Evolutionary conservation across 2,797 vertebrate genomes (phyloP), one percentile per base, ranked within the genome.

Genomic region (Pampus argenteus): DNA sequence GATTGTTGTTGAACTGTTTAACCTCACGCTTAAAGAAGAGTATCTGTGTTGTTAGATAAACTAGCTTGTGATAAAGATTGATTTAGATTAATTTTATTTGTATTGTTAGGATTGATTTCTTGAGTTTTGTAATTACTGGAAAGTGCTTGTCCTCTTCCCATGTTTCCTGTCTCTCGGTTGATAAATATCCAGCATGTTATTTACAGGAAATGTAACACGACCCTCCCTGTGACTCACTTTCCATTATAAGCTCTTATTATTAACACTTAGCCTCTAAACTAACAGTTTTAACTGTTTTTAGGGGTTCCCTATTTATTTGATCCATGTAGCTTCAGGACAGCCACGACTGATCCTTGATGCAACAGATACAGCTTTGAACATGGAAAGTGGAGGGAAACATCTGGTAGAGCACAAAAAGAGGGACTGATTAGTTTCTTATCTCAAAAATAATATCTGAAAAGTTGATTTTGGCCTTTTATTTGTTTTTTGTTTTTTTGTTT

Each of bases 101-200:
- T 55, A 11, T 36, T 54, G 10, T 13, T 36, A 11, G 13, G 11
- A 13, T 36, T 34, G 31, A 38, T 57, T 3, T 51, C 29, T 20
- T 66, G 17, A 15, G 14, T 75, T 13, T 59, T 45, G 11, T 14
- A 20, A 61, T 18, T 15, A 20, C 3, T 34, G n/a, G 9, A 42
- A 14, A 18, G 3, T 52, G 17, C 50, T 73, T 56, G 42, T 66
- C 50, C 26, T 64, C 71, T 70, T 56, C 64, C 60, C 18, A 20
- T 31, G 68, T 76, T 67, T 79, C 72, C 82, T 70, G 55, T 80
- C 54, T 71, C 77, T 73, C 45, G 61, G 9, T 44, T 62, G 26
- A 50, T 71, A 66, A 81, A 70, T 58, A 68, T 66, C 28, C 60
- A 58, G 28, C 36, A 10, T 76, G 62, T 38, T 58, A 40, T 78